Evolutionary conservation across 2,888 invertebrate genomes (phyloP).

Genomic region (Tiliacea aurago): DNA sequence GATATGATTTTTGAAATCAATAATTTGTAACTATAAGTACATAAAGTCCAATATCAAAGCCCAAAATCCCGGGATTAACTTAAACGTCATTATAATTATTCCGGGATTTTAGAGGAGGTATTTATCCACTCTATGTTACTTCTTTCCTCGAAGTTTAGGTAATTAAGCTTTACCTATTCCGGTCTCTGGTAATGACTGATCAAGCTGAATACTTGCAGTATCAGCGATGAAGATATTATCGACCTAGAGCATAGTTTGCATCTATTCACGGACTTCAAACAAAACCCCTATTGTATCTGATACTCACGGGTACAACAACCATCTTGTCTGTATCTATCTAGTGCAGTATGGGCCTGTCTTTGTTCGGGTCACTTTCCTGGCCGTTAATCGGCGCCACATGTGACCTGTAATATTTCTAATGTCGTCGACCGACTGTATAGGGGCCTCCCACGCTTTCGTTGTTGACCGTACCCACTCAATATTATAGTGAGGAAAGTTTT

Average conservation of each 20-base stretch:
- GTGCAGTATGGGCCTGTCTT: constrained; percentile 20
- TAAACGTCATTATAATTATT: too few species aligned
- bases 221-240: not conserved
- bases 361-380: constrained; percentile 43
- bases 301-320: constrained; percentile 7
- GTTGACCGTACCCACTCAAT: constrained; percentile 39
- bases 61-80: too few species aligned
- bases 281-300: constrained; percentile 13
- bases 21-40: too few species aligned
- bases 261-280: constrained; percentile 11
- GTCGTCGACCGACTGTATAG: constrained; percentile 36
- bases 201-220: not conserved
- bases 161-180: too few species aligned
- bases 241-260: not conserved
- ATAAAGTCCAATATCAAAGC: too few species aligned
- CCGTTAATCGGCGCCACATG: constrained; percentile 52
- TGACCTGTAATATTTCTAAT: constrained; percentile 60
- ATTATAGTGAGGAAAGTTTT: constrained; percentile 47
- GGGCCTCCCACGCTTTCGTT: constrained; percentile 51
- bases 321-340: constrained; percentile 33
- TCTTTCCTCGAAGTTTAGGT: too few species aligned
- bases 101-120: too few species aligned
- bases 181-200: too few species aligned
- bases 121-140: too few species aligned
- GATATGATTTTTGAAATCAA: too few species aligned